Percentiles rank a stretch among this genome's conserved stretches.
Conservation (phyloP, 2,888 invertebrate genomes). For the Drosophila robusta region DNA sequence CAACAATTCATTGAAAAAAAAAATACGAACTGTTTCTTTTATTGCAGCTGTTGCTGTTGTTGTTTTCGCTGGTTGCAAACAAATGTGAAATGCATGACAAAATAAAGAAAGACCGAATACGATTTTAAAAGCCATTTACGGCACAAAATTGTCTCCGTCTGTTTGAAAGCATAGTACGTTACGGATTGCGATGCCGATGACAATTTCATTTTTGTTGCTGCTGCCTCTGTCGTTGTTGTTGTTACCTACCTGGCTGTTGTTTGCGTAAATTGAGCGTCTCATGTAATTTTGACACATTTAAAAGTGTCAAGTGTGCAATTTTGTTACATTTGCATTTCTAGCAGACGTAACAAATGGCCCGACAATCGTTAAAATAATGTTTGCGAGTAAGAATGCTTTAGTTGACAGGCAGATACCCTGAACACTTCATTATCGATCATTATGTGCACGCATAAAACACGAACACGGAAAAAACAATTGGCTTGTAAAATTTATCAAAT, state of each 20-base stretch:
- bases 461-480: no score
- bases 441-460: no score
- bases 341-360: slow-evolving; percentile 39
- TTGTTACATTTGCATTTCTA: slow-evolving; percentile 59
- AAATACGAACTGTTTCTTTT: slow-evolving; percentile 25
- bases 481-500: no score
- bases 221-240: slow-evolving; percentile 14
- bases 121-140: slow-evolving; percentile 58
- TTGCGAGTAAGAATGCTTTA: no score
- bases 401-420: no score
- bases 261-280: slow-evolving; percentile 57
- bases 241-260: slow-evolving; percentile 26
- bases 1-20: slow-evolving; percentile 48
- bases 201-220: slow-evolving; percentile 33
- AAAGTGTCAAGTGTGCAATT: slow-evolving; percentile 68
- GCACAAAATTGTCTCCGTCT: slow-evolving; percentile 37
- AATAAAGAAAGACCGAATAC: slow-evolving; percentile 50
- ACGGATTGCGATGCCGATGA: slow-evolving; percentile 54
- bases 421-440: no score
- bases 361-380: slow-evolving; percentile 9
- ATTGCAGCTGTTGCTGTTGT: slow-evolving; percentile 24
- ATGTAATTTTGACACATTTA: slow-evolving; percentile 66
- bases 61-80: slow-evolving; percentile 20
- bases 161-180: slow-evolving; percentile 51
- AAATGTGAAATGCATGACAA: slow-evolving; percentile 46